Evolutionary conservation across 2,888 invertebrate species (phyloP), one percentile per base, ranked within the genome.

Genomic region (Punctoribates punctum): DNA sequence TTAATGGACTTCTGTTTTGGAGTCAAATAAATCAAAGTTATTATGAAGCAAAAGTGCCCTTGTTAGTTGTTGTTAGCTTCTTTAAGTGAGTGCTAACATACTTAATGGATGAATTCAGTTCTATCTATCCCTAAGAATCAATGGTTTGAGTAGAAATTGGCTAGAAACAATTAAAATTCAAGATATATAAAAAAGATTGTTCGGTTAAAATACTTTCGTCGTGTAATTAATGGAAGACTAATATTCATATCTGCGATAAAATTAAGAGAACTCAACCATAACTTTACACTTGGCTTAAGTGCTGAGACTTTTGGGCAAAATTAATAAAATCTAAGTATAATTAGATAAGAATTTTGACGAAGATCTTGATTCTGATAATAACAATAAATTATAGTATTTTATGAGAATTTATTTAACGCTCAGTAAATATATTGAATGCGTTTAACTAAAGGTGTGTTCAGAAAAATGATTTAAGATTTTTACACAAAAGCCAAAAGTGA

Each of bases 311-410:
- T 51, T 51, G 5, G 20, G 6, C 9, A n/a, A 51, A 51, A 20
- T 17, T 51, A 51, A 51, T 51, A 51, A 51, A 51, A 51, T 17
- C n/a, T 6, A n/a, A 51, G 17, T n/a, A 51, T 20, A 51, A 51
- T 51, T 51, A 51, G 51, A 51, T 51, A 51, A 51, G 51, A 51
- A 51, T 51, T 51, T 51, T 20, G 17, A 17, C 51, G 20, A n/a
- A 51, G 51, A 51, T 51, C 11, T 51, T 8, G 17, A 51, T 51
- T 51, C 5, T n/a, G 51, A 51, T 51, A 51, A 51, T 17, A 51
- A 51, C 51, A 51, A 51, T 51, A 51, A 51, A 51, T 51, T 51
- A 51, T 51, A 51, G 51, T 20, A 9, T 51, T 51, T 51, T 51
- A 51, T 20, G 51, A 51, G 51, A 48, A 51, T 51, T 51, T 51